Evolutionary conservation across 2,113 vertebrate species (phyloP), one percentile per base, ranked within the genome.

Genomic region (Stegostoma tigrinum): DNA sequence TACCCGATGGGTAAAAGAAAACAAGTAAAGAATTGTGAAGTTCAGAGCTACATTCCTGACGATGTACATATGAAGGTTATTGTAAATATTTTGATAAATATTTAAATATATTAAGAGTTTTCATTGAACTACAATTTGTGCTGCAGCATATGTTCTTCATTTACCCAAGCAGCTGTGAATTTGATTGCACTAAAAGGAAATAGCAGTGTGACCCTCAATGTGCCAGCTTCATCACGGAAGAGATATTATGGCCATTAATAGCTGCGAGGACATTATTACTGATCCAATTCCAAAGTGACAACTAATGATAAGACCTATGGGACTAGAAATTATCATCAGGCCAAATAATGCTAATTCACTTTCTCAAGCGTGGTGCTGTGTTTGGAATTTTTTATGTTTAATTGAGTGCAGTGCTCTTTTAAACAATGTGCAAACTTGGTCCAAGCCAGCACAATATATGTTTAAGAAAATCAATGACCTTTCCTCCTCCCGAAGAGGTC

Each of bases 151-250:
- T 95, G 94, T 95, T 95, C 94, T 95, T 95, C 94, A 95, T 72
- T 95, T 95, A 72, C 42, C 45, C 66, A 90, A 24, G 67, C 94
- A 70, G 94, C 94, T 95, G 67, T 95, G 94, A 95, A 72, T 30
- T 95, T 72, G 94, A 95, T 95, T 95, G 38, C 94, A 75, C 94
- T 45, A 95, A 95, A 95, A 75, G 94, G 94, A 95, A 95, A 75
- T 95, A 95, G 94, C 94, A 72, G 94, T 95, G 38, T 72, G 67
- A 72, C 94, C 94, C 68, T 52, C 52, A 95, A 95, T 95, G 94
- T 24, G 19, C 61, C 89, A 93, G 64, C 66, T 52, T 52, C 94
- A 48, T 75, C 45, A 72, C 52, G 38, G 66, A 72, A 68, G 94
- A 95, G 45, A 72, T 95, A 95, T 70, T 72, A 95, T 70, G 45